Percentiles rank a stretch among this genome's conserved stretches.
Evolutionary conservation across 2,888 invertebrate genomes (phyloP).

Genomic region (Dichetophora obliterata): DNA sequence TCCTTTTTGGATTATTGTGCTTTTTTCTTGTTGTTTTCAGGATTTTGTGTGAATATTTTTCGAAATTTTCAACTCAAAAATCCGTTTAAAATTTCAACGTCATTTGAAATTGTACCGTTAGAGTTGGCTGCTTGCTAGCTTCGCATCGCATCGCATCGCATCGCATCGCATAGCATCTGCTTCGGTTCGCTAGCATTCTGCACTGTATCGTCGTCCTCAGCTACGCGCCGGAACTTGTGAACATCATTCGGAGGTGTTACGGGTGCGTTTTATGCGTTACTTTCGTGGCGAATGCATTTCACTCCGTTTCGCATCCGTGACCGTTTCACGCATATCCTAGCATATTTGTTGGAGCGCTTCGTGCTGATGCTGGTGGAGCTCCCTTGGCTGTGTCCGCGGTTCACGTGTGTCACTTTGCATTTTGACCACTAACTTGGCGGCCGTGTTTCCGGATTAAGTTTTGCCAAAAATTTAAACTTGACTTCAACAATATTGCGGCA

Average conservation of each 20-base stretch:
- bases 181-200: slow-evolving; percentile 7
- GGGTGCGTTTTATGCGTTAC: slow-evolving; percentile 3
- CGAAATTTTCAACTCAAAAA: slow-evolving; percentile 58
- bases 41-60: slow-evolving; percentile 57
- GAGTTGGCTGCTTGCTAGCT: neutral
- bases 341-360: neutral
- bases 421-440: slow-evolving; percentile 69
- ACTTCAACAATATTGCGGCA: slow-evolving; percentile 44
- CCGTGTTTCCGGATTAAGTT: slow-evolving; percentile 63
- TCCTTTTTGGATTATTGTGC: neutral
- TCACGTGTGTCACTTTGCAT: slow-evolving; percentile 65
- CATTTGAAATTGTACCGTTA: slow-evolving; percentile 56
- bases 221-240: slow-evolving; percentile 43
- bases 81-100: slow-evolving; percentile 51
- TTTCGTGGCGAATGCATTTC: slow-evolving; percentile 31
- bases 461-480: slow-evolving; percentile 24
- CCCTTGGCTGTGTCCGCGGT: slow-evolving; percentile 40
- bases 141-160: slow-evolving; percentile 27
- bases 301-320: slow-evolving; percentile 29
- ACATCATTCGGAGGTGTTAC: slow-evolving; percentile 37
- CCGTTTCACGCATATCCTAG: slow-evolving; percentile 17
- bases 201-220: neutral
- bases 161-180: slow-evolving; percentile 34
- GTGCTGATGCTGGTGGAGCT: slow-evolving; percentile 18
- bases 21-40: neutral